Percentiles rank a stretch among this genome's conserved stretches.
phyloP scores from a whole-genome alignment of 53 echinoderm and acorn worm genomes.

The Patiria pectinifera region DNA sequence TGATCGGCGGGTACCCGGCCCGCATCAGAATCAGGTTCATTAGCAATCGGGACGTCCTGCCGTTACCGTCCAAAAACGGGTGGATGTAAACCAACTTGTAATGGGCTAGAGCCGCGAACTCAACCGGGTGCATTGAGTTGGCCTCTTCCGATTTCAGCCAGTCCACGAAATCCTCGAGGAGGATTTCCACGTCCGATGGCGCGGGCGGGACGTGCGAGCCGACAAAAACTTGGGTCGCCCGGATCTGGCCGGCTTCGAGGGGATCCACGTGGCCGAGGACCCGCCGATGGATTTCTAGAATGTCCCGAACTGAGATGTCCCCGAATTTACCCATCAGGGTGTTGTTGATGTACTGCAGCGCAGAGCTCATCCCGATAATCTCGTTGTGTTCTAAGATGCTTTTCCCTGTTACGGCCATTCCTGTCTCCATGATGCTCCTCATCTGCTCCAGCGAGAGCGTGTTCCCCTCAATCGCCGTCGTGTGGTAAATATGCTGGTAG shows the following conservation, averaged over 20 bases:
- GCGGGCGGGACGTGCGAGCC: constrained; percentile 92
- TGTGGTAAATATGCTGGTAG: constrained; percentile 96
- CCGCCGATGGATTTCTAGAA: constrained; percentile 87
- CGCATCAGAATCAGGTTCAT: constrained; percentile 94
- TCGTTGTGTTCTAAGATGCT: constrained; percentile 98
- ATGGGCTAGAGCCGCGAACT: constrained; percentile 93
- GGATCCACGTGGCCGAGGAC: constrained; percentile 92
- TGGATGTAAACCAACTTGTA: constrained; percentile 95
- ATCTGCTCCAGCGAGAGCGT: constrained; percentile 91
- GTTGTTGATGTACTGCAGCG: constrained; percentile 89
- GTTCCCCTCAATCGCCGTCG: constrained; percentile 96
- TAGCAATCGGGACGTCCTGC: constrained; percentile 87
- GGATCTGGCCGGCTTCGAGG: constrained; percentile 81
- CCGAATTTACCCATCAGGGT: constrained; percentile 87
- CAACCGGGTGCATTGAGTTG: constrained; percentile 80
- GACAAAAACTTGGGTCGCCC: constrained; percentile 93
- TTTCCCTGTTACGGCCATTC: constrained; percentile 88
- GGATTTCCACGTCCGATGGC: constrained; percentile 70
- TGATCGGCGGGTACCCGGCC: constrained; percentile 91
- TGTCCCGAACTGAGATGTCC: constrained; percentile 78
- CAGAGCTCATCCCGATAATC: constrained; percentile 82
- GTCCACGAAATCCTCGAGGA: constrained; percentile 84
- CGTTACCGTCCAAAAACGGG: constrained; percentile 96
- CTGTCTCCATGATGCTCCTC: constrained; percentile 91
- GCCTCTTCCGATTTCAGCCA: constrained; percentile 95